Evolutionary conservation across 1,140 invertebrate species (phyloP).

Genomic region (Drosophila ficusphila): DNA sequence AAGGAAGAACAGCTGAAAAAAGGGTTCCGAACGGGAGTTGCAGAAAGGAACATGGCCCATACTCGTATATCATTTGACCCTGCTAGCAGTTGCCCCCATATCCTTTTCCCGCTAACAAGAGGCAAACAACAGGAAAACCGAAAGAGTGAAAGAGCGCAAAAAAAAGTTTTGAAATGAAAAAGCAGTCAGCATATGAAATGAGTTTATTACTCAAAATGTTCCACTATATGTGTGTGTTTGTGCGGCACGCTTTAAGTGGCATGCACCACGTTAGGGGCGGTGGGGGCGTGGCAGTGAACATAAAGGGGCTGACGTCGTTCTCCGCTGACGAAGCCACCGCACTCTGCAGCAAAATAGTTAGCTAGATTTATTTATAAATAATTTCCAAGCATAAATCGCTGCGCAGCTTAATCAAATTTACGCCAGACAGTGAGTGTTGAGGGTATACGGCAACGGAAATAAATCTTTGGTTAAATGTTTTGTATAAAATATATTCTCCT

Average conservation of each 20-base stretch:
- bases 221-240: conserved; percentile 9
- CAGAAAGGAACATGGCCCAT: conserved; percentile 35
- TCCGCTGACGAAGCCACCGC: conserved; percentile 24
- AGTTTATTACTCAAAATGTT: conserved; percentile 81
- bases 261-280: conserved; percentile 39
- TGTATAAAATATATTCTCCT: neutral
- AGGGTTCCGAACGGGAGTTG: conserved; percentile 15
- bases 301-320: conserved; percentile 46
- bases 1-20: conserved; percentile 17
- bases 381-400: conserved; percentile 65
- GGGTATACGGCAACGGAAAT: neutral
- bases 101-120: conserved; percentile 66
- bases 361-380: conserved; percentile 78
- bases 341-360: conserved; percentile 58
- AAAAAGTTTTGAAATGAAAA: conserved; percentile 80
- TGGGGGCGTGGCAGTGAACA: conserved; percentile 16
- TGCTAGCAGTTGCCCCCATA: conserved; percentile 26
- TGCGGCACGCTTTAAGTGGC: conserved; percentile 71
- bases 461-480: neutral
- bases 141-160: conserved; percentile 21
- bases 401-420: conserved; percentile 69
- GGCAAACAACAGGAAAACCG: conserved; percentile 54
- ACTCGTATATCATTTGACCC: conserved; percentile 74
- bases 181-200: conserved; percentile 83
- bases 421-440: conserved; percentile 20